Conservation (phyloP, 2,888 invertebrate genomes). For the Hemithea aestivaria region DNA sequence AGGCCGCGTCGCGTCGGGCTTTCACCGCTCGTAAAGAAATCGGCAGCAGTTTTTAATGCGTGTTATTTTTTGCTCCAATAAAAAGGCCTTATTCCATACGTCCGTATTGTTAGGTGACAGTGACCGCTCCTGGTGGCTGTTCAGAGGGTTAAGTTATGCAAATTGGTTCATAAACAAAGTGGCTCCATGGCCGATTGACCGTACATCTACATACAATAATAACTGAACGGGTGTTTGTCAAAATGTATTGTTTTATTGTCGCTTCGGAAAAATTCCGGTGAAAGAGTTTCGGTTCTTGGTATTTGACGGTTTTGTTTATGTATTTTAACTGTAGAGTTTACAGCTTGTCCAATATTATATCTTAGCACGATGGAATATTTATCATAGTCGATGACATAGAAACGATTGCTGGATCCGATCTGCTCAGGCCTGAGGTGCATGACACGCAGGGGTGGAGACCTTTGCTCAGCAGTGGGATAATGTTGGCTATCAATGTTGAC, state of each 20-base stretch:
- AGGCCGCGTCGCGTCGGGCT: conserved; percentile 10
- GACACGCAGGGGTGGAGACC: too few species aligned
- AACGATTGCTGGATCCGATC: too few species aligned
- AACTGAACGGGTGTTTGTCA: conserved; percentile 38
- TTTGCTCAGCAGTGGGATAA: too few species aligned
- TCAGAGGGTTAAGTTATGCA: conserved; percentile 73
- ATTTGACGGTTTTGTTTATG: conserved; percentile 10
- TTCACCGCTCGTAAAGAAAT: conserved; percentile 29
- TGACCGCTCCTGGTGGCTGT: conserved; percentile 11
- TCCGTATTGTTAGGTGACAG: conserved; percentile 40
- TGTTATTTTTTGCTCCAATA: conserved; percentile 66
- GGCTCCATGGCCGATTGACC: conserved; percentile 41
- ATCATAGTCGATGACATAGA: too few species aligned
- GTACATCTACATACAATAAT: conserved; percentile 40
- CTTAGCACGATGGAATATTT: too few species aligned
- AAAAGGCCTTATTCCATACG: conserved; percentile 29
- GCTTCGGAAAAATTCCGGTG: conserved; percentile 22
- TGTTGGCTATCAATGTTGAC: too few species aligned
- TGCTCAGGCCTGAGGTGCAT: too few species aligned
- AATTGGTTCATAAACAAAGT: conserved; percentile 63
- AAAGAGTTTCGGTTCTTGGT: conserved; percentile 22
- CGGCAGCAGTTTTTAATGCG: conserved; percentile 42
- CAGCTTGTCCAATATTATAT: conserved; percentile 1
- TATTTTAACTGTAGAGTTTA: not conserved
- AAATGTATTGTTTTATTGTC: conserved; percentile 33